Evolutionary conservation across 2,888 invertebrate species (phyloP), one percentile per base, ranked within the genome.

Genomic region (Autographa gamma): DNA sequence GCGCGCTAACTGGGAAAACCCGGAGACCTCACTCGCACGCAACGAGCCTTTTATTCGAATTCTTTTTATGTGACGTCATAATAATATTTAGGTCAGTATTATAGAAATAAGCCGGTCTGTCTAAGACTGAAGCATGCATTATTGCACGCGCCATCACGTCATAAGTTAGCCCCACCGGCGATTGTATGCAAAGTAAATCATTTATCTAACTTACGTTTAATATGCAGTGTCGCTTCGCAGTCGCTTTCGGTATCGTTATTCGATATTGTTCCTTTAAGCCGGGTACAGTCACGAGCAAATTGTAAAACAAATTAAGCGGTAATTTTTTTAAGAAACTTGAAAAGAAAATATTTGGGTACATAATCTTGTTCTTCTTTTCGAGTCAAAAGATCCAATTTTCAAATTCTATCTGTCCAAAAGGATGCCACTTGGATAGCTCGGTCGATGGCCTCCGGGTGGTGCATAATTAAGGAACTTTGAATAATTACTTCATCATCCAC

Each of bases 161-260:
- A 85, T 82, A 73, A 82, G 78, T 71, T 67, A 56, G 76, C 62
- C 67, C 72, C 78, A 76, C 84, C 81, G 78, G 76, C 75, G 82
- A 93, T 93, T 93, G 93, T 93, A 93, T 93, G 93, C 92, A 89
- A 93, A 93, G 76, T 81, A 79, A 74, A 86, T 88, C 70, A 87
- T 88, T 87, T 81, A 87, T 88, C 86, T 86, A 87, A 85, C 80
- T 76, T 66, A 70, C 74, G 77, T 83, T 88, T 88, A 86, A 83
- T 87, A 89, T 88, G 87, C 87, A 76, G 67, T 71, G 74, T 48
- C 52, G 72, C 65, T 65, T 70, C 67, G 66, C 67, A 81, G 79
- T 83, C 81, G 76, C 85, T 84, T 88, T 86, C 83, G 82, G 85
- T 83, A 83, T 85, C 82, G 77, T 81, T 81, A 78, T 73, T 67